Evolutionary conservation across 53 echinoderm and acorn worm genomes (phyloP).

Genomic region (Crossaster papposus): DNA sequence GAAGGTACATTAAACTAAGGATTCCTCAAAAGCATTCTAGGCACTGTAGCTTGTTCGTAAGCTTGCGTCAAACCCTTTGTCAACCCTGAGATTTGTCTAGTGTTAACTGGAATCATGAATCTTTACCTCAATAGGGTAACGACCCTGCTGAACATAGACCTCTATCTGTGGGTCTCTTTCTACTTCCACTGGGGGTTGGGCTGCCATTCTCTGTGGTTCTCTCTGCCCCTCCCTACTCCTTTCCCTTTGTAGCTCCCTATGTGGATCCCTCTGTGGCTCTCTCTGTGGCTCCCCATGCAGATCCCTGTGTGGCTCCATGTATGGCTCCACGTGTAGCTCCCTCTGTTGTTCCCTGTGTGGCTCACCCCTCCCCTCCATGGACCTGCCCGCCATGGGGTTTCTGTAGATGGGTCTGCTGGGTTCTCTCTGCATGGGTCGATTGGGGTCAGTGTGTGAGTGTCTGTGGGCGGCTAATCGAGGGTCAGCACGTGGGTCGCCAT

Average conservation of each 20-base stretch:
- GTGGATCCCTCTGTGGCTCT: no score
- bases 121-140: slow-evolving; percentile 42
- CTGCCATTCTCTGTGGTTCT: neutral
- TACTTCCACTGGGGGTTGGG: neutral
- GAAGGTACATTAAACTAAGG: no score
- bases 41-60: no score
- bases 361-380: neutral
- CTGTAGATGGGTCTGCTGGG: neutral
- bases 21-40: no score
- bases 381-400: neutral
- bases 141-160: slow-evolving; percentile 34
- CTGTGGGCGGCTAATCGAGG: slow-evolving; percentile 27
- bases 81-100: no score
- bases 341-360: neutral
- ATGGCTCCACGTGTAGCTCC: neutral
- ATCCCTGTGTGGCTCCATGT: no score
- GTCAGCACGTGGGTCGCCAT: slow-evolving; percentile 41
- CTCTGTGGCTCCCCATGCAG: no score
- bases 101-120: no score
- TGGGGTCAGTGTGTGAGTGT: neutral
- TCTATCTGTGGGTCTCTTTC: slow-evolving; percentile 44
- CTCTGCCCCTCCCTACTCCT: slow-evolving; percentile 2
- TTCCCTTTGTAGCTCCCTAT: neutral
- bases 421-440: neutral
- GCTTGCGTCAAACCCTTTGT: no score